Conservation (phyloP, 2,113 vertebrate species). For the Euleptes europaea region DNA sequence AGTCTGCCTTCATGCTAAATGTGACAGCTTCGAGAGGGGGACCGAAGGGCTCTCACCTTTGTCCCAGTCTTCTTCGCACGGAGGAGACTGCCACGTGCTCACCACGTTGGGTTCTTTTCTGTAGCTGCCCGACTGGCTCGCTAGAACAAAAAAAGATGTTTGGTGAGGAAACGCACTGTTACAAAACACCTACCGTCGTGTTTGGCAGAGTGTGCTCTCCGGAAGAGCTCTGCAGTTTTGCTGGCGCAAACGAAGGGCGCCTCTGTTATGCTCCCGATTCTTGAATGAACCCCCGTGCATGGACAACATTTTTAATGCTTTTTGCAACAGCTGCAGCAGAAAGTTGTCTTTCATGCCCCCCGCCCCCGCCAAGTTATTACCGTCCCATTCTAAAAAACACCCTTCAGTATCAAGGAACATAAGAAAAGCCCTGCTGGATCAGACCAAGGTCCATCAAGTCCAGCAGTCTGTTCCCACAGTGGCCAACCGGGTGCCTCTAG, state of each 20-base stretch:
- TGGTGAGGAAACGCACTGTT: background rate
- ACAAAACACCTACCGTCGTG: background rate
- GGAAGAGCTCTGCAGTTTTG: background rate
- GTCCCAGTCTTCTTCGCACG: conserved; percentile 74
- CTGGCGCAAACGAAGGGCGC: no score
- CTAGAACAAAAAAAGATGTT: conserved; percentile 39
- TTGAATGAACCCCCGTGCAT: background rate
- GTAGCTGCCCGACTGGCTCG: conserved; percentile 58
- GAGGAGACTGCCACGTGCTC: conserved; percentile 66
- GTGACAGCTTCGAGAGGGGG: background rate
- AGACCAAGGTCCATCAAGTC: no score
- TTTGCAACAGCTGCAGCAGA: background rate
- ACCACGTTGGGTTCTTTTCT: conserved; percentile 50
- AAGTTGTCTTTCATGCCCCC: background rate
- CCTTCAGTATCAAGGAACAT: no score
- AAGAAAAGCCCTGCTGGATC: no score
- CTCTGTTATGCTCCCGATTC: background rate
- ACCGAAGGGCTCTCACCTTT: conserved; percentile 58
- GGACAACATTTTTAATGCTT: background rate
- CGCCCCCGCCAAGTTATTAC: no score
- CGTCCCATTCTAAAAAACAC: no score
- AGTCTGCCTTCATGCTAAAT: background rate
- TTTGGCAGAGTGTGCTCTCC: background rate
- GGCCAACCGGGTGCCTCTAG: no score
- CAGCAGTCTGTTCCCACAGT: no score